A percentile compares a stretch with the other conserved stretches of the same genome.
These are phyloP conservation scores for Tylochromis polylepis DNA, from an alignment of 2,113 vertebrate genomes.

Conservation along the genomic window DNA sequence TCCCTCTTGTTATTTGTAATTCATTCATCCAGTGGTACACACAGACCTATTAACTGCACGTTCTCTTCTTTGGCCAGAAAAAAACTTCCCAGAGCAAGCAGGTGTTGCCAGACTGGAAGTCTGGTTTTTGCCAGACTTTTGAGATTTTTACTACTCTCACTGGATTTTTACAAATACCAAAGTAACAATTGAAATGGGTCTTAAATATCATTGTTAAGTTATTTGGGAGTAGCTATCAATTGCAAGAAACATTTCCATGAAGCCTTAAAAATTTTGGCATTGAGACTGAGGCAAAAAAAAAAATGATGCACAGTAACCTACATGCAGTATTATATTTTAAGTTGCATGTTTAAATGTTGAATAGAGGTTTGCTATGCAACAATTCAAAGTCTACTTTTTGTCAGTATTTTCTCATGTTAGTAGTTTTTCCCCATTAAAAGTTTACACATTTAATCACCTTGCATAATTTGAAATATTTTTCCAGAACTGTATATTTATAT, in stretches of 20 bases:
- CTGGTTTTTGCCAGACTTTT: neutral
- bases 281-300: neutral
- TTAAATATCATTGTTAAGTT: neutral
- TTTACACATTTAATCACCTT: neutral
- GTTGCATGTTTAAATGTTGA: neutral
- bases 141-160: neutral
- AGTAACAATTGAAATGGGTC: neutral
- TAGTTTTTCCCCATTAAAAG: neutral
- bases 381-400: neutral
- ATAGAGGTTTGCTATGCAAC: neutral
- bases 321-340: neutral
- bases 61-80: constrained; percentile 78
- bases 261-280: neutral
- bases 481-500: constrained; percentile 5
- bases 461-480: constrained; percentile 6
- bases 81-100: constrained; percentile 53
- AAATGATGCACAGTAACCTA: neutral
- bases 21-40: constrained; percentile 49
- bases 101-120: constrained; percentile 10
- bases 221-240: neutral
- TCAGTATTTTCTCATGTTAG: neutral
- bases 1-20: constrained; percentile 45
- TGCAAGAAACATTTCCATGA: neutral
- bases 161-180: neutral
- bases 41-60: constrained; percentile 70